Conservation (phyloP, 1,140 invertebrate species). For the Ostrea denselamellosa region DNA sequence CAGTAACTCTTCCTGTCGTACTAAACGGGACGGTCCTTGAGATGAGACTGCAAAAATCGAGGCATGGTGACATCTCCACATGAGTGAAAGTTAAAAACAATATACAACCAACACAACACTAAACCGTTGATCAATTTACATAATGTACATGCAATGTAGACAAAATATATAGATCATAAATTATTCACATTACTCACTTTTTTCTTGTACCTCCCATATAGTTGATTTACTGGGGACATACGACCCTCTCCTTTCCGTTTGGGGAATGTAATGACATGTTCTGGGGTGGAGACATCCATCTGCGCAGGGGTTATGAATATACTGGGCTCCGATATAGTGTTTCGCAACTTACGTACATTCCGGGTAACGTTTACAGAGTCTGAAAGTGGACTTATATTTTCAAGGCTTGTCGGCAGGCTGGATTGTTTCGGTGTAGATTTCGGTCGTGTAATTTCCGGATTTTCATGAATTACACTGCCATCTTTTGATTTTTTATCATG, state of each 20-base stretch:
- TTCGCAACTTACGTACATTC: not conserved
- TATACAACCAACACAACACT: too few relatives aligned
- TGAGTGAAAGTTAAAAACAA: too few relatives aligned
- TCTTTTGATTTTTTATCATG: conserved; percentile 3
- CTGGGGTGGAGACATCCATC: not conserved
- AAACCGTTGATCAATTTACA: too few relatives aligned
- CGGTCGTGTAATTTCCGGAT: conserved; percentile 6
- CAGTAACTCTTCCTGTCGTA: too few relatives aligned
- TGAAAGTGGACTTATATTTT: not conserved
- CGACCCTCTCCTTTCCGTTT: not conserved
- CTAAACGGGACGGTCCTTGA: too few relatives aligned
- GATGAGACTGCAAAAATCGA: too few relatives aligned
- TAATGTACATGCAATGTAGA: too few relatives aligned
- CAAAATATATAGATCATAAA: too few relatives aligned
- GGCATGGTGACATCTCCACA: too few relatives aligned
- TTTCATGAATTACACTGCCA: not conserved
- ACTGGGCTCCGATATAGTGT: not conserved
- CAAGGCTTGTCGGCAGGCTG: not conserved
- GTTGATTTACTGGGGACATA: not conserved
- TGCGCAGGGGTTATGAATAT: not conserved
- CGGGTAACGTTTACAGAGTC: not conserved
- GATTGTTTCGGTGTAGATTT: conserved; percentile 1
- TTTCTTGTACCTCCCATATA: conserved; percentile 21
- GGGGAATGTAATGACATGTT: not conserved
- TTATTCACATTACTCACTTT: not conserved